These are phyloP conservation scores for Sorex fumeus DNA, from an alignment of 2,113 vertebrate genomes.

Conservation along the genomic window DNA sequence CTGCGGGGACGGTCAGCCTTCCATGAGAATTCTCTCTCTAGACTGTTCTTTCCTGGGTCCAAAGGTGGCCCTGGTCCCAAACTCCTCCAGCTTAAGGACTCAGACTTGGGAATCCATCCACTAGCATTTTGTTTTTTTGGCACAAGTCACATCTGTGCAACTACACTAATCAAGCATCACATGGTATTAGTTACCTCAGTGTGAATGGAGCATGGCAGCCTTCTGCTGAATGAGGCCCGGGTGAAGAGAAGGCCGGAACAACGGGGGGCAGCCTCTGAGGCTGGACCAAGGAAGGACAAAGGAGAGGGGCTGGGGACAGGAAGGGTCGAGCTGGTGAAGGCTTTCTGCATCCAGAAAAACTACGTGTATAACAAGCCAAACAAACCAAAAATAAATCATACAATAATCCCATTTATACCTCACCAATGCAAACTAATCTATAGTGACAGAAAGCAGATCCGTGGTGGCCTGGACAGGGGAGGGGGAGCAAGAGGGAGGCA, in stretches of 20 bases:
- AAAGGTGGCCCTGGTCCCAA: neutral
- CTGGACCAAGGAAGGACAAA: neutral
- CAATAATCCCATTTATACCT: neutral
- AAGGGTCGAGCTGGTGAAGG: neutral
- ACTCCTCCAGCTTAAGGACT: neutral
- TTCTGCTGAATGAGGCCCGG: neutral
- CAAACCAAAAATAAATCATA: neutral
- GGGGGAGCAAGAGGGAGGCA: neutral
- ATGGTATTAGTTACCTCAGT: fast-evolving
- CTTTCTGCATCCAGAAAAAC: neutral
- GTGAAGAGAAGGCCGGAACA: neutral
- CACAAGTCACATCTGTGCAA: neutral
- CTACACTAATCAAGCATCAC: neutral
- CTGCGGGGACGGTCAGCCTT: neutral
- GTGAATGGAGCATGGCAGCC: neutral
- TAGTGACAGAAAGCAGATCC: neutral
- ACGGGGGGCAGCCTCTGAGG: neutral
- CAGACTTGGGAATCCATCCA: neutral
- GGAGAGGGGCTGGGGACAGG: neutral
- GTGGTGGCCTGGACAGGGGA: neutral
- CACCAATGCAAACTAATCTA: neutral
- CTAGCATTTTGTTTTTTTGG: neutral
- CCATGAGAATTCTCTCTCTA: fast-evolving
- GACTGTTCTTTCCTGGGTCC: neutral
- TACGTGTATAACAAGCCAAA: neutral